These are phyloP conservation scores for Lasius fuliginosus DNA, from an alignment of 2,888 invertebrate genomes.

Conservation along the genomic window DNA sequence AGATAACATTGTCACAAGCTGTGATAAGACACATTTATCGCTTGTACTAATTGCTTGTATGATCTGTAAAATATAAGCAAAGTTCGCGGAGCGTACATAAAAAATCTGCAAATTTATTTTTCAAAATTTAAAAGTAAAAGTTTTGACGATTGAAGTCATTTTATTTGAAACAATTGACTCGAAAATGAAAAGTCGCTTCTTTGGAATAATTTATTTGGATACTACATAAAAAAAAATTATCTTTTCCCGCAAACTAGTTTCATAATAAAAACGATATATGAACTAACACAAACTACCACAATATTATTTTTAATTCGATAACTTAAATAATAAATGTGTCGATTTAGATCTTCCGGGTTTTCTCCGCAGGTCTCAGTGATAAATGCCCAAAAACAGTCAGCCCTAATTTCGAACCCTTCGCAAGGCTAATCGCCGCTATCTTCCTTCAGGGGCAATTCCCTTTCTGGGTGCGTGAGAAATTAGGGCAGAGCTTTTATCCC, in stretches of 20 bases:
- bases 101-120: neutral
- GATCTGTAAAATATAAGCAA: neutral
- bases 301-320: neutral
- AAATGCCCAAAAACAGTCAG: slow-evolving; percentile 59
- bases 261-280: neutral
- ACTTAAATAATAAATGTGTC: slow-evolving; percentile 8
- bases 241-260: neutral
- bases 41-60: neutral
- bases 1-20: slow-evolving; percentile 5
- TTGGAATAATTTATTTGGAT: neutral
- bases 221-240: neutral
- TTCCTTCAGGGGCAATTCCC: slow-evolving; percentile 37
- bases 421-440: slow-evolving; percentile 49
- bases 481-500: slow-evolving; percentile 51
- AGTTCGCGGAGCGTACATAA: neutral
- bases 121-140: neutral
- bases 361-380: slow-evolving; percentile 13
- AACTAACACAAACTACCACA: neutral
- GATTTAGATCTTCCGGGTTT: slow-evolving; percentile 15
- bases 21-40: neutral
- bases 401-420: slow-evolving; percentile 58
- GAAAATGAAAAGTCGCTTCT: neutral
- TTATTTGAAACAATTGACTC: neutral
- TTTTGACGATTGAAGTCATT: neutral
- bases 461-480: slow-evolving; percentile 52